A percentile compares a stretch with the other conserved stretches of the same genome.
These are phyloP conservation scores for Acromyrmex charruanus DNA, from an alignment of 1,140 invertebrate species.

Conservation along the genomic window DNA sequence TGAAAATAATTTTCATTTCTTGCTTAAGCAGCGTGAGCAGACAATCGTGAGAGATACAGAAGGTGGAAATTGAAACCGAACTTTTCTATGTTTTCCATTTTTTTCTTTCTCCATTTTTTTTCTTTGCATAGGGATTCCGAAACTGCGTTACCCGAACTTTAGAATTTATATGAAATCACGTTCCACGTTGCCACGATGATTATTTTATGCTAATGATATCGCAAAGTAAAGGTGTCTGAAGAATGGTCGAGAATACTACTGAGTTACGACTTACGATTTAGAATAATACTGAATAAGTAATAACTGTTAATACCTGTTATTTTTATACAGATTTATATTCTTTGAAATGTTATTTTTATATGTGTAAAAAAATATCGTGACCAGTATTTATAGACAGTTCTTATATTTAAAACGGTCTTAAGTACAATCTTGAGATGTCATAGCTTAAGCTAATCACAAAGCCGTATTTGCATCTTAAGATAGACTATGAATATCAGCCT, in stretches of 20 bases:
- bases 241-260: conserved; percentile 10
- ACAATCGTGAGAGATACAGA: conserved; percentile 27
- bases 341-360: background rate
- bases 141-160: conserved; percentile 7
- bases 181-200: conserved; percentile 28
- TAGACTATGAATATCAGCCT: background rate
- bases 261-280: conserved; percentile 34
- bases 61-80: conserved; percentile 53
- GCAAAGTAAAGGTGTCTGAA: conserved; percentile 16
- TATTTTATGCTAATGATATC: conserved; percentile 58
- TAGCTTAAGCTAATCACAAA: no score
- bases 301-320: background rate
- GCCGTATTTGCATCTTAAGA: no score
- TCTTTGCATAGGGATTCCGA: background rate
- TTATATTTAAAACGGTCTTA: no score
- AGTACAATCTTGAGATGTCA: no score
- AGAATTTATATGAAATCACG: conserved; percentile 51
- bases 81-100: conserved; percentile 22
- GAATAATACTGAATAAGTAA: conserved; percentile 36
- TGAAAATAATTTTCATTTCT: conserved; percentile 60
- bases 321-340: background rate
- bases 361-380: background rate
- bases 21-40: background rate
- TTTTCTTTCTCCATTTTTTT: background rate
- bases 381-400: no score